Evolutionary conservation across 2,797 vertebrate species (phyloP).

Genomic region (Moxostoma hubbsi): DNA sequence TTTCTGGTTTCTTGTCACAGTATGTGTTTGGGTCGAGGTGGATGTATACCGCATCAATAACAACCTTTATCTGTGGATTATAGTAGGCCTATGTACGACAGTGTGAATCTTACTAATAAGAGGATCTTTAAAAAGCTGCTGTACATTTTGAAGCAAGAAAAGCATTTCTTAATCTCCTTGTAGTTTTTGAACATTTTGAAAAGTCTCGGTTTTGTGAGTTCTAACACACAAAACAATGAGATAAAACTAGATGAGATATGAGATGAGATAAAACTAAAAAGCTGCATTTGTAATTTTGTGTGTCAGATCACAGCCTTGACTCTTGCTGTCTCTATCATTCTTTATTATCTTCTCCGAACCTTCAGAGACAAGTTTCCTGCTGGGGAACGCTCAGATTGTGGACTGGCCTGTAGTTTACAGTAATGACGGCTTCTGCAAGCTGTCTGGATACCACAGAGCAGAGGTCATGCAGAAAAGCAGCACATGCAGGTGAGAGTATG

Average conservation of each 20-base stretch:
- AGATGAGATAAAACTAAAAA: too few relatives aligned
- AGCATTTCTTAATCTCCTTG: too few relatives aligned
- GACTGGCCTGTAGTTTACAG: slow-evolving; percentile 99
- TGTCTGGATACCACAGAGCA: slow-evolving; percentile 95
- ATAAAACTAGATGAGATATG: too few relatives aligned
- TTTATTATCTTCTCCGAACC: slow-evolving; percentile 38
- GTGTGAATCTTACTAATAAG: background rate
- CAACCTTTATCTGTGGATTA: background rate
- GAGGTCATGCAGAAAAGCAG: slow-evolving; percentile 99
- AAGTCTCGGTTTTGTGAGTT: too few relatives aligned
- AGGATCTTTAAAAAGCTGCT: too few relatives aligned
- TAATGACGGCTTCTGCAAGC: slow-evolving; percentile 99
- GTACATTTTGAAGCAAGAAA: too few relatives aligned
- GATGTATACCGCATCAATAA: too few relatives aligned
- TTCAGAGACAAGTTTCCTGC: slow-evolving; percentile 93
- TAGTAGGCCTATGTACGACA: background rate
- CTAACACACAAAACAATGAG: too few relatives aligned
- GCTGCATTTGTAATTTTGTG: background rate
- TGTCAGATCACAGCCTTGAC: background rate
- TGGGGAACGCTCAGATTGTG: slow-evolving; percentile 98
- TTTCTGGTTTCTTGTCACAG: background rate
- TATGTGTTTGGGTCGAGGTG: background rate
- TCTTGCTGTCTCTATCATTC: background rate
- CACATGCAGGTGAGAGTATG: slow-evolving; percentile 88
- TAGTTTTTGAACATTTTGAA: too few relatives aligned